Percentiles rank a stretch among this genome's conserved stretches.
phyloP scores from a whole-genome alignment of 2,888 invertebrate species.

The Pogonocherus hispidulus region DNA sequence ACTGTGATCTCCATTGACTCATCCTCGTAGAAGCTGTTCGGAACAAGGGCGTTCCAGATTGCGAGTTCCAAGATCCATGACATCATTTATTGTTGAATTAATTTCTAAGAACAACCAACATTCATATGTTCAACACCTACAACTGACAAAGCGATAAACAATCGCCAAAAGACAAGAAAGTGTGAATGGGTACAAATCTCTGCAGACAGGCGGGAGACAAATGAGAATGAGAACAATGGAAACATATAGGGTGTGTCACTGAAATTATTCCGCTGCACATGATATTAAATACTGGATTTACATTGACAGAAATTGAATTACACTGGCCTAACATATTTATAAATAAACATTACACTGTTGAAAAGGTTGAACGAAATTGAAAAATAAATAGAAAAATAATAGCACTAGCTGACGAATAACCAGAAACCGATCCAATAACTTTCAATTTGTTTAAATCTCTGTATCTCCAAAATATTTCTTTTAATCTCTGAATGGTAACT shows the following conservation, averaged over 20 bases:
- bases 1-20: no score
- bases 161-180: conserved; percentile 29
- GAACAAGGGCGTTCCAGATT: conserved; percentile 22
- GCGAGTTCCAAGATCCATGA: conserved; percentile 14
- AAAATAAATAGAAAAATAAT: no score
- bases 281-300: no score
- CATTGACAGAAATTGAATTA: no score
- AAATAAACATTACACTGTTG: no score
- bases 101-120: conserved; percentile 29
- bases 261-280: neutral
- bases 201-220: conserved; percentile 29
- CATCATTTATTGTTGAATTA: conserved; percentile 31
- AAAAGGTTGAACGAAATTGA: no score
- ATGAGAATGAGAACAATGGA: conserved; percentile 21
- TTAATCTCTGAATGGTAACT: no score
- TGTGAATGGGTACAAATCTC: conserved; percentile 26
- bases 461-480: no score
- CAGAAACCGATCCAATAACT: no score
- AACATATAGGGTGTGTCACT: conserved; percentile 4
- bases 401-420: no score
- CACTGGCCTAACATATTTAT: no score
- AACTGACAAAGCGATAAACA: conserved; percentile 31
- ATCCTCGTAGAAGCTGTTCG: conserved; percentile 4
- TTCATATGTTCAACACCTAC: conserved; percentile 31
- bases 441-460: no score